Conservation (phyloP, 1,140 invertebrate species). For the Anastrepha obliqua region DNA sequence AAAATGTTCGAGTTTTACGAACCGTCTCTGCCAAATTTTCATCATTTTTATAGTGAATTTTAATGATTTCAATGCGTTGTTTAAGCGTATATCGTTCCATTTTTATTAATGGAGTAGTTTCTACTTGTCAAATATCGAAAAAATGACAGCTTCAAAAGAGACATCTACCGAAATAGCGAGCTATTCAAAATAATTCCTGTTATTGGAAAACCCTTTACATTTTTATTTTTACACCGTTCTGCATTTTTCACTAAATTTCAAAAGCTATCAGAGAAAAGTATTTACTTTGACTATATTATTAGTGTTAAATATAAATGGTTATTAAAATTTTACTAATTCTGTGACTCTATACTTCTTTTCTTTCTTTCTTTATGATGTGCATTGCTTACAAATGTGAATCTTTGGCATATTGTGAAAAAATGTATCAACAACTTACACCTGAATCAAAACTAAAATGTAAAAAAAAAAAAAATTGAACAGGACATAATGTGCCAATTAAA, state of each 20-base stretch:
- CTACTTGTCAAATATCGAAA: too few relatives aligned
- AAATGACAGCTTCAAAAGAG: too few relatives aligned
- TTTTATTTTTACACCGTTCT: too few relatives aligned
- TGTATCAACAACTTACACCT: background rate
- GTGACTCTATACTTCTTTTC: background rate
- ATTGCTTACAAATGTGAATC: background rate
- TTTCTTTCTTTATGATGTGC: background rate
- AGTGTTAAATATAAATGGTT: background rate
- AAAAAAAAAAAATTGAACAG: constrained; percentile 57
- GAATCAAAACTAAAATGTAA: background rate
- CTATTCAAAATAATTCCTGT: too few relatives aligned
- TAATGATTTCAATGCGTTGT: too few relatives aligned
- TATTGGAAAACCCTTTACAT: too few relatives aligned
- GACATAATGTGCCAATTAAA: constrained; percentile 75
- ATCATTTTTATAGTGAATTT: too few relatives aligned
- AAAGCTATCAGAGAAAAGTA: background rate
- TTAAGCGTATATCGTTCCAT: too few relatives aligned
- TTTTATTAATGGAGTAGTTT: too few relatives aligned
- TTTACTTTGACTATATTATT: background rate
- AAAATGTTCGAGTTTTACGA: too few relatives aligned
- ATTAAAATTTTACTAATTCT: constrained; percentile 31
- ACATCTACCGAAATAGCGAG: too few relatives aligned
- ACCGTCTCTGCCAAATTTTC: too few relatives aligned
- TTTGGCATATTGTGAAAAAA: background rate
- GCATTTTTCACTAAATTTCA: background rate